Evolutionary conservation across 2,888 invertebrate genomes (phyloP).

Genomic region (Thymelicus lineola): DNA sequence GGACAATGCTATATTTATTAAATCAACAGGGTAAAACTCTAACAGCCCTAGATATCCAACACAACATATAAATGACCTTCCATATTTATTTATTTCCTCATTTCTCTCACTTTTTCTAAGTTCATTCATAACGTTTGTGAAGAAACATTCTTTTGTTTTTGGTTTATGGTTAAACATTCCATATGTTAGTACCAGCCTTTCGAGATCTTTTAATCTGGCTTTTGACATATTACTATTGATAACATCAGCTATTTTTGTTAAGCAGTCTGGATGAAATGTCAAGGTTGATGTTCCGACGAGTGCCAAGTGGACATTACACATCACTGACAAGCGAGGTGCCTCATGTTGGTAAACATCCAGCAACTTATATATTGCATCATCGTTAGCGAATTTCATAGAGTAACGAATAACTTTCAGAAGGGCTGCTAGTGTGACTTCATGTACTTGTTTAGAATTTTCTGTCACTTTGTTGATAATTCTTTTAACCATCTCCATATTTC

Average conservation of each 20-base stretch:
- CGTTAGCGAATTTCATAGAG: conserved; percentile 73
- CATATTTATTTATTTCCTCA: conserved; percentile 84
- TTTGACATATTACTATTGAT: conserved; percentile 74
- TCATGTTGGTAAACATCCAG: conserved; percentile 82
- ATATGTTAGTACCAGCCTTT: conserved; percentile 87
- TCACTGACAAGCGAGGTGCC: conserved; percentile 84
- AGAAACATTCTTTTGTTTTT: conserved; percentile 65
- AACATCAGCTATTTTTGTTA: conserved; percentile 77
- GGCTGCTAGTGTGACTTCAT: conserved; percentile 88
- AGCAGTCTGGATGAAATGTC: conserved; percentile 65
- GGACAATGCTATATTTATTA: conserved; percentile 85
- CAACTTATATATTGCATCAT: conserved; percentile 78
- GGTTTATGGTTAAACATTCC: conserved; percentile 86
- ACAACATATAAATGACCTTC: conserved; percentile 85
- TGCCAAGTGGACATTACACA: conserved; percentile 88
- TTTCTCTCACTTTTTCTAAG: conserved; percentile 81
- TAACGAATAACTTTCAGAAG: conserved; percentile 88
- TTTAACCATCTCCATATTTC: conserved; percentile 74
- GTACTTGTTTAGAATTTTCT: conserved; percentile 78
- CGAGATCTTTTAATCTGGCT: conserved; percentile 90
- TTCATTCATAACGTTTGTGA: conserved; percentile 72
- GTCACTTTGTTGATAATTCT: conserved; percentile 81
- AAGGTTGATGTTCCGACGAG: conserved; percentile 84
- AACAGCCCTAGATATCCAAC: conserved; percentile 86
- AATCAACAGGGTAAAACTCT: conserved; percentile 84